Evolutionary conservation across 2,797 vertebrate species (phyloP), one percentile per base, ranked within the genome.

Genomic region (Spondyliosoma cantharus): DNA sequence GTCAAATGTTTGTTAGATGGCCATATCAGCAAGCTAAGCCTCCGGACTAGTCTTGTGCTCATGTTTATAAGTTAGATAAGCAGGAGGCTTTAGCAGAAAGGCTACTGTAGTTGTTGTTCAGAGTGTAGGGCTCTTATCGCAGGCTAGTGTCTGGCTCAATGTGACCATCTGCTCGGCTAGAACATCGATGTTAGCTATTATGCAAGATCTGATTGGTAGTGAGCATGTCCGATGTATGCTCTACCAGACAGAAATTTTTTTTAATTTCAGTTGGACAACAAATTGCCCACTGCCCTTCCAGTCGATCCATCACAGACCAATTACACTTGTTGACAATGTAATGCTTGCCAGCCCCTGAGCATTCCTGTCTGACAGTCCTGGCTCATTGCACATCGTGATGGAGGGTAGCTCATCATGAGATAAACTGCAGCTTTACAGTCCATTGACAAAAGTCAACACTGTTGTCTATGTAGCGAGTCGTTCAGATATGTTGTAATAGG

Each of bases 321-420:
- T 88, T 79, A 68, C 32, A 24, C 67, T 22, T 75, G 65, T 46
- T 84, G 81, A 86, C 81, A 88, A 72, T 73, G 20, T 86, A 75
- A 86, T 87, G 78, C 22, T 68, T 76, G n/a, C 73, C 84, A 81
- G 82, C 25, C 64, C 22, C 15, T n/a, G 29, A 59, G 56, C 67
- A 63, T 79, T 87, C 74, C 80, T 81, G 52, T 67, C 65, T 37
- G 59, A 0, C 37, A 78, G 71, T 56, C 20, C 49, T 64, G 76
- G 79, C 81, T 87, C 81, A 86, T 89, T 86, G 77, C 76, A 73
- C 16, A 9, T 15, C 60, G 49, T 61, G 76, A 82, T 78, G 53
- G 50, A 81, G 71, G 24, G n/a, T 49, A 72, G 54, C 71, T 69
- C 60, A 56, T 15, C 53, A 64, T 52, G 61, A 63, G 9, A 72